phyloP scores from a whole-genome alignment of 2,888 invertebrate genomes.

The Girardia tigrina region DNA sequence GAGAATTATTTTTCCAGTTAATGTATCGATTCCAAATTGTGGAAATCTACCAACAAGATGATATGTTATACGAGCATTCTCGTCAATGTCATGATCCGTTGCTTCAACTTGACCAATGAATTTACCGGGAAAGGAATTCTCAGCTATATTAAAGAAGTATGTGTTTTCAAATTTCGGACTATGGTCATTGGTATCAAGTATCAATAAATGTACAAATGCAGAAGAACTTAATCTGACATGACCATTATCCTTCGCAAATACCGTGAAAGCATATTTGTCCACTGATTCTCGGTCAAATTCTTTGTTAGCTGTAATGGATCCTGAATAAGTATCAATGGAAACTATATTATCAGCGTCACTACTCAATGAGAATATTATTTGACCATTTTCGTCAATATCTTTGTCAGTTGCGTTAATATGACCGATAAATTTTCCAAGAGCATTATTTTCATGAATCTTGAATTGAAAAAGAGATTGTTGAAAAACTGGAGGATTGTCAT shows the following conservation, averaged over 20 bases:
- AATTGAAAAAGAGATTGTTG: slow-evolving; percentile 56
- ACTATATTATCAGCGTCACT: neutral
- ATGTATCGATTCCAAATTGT: slow-evolving; percentile 25
- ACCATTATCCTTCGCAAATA: slow-evolving; percentile 27
- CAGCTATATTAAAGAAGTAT: slow-evolving; percentile 29
- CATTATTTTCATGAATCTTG: slow-evolving; percentile 62
- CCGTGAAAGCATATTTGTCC: slow-evolving; percentile 25
- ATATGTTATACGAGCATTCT: slow-evolving; percentile 2
- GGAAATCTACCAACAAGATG: neutral
- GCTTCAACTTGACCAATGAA: slow-evolving; percentile 29
- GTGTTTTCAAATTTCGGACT: slow-evolving; percentile 7
- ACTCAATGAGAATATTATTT: slow-evolving; percentile 24
- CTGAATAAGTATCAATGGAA: slow-evolving; percentile 24
- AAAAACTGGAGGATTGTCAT: slow-evolving; percentile 62
- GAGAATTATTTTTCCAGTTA: slow-evolving; percentile 28
- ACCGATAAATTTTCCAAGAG: slow-evolving; percentile 2
- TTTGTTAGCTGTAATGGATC: slow-evolving; percentile 7
- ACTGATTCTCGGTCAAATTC: slow-evolving; percentile 28
- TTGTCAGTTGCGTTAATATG: slow-evolving; percentile 29
- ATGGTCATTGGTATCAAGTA: slow-evolving; percentile 32
- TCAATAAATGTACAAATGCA: slow-evolving; percentile 11
- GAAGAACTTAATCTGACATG: slow-evolving; percentile 5
- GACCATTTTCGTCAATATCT: slow-evolving; percentile 21
- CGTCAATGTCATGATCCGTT: slow-evolving; percentile 24
- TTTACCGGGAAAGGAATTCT: slow-evolving; percentile 26